Base-by-base conservation (phyloP, 1,140 invertebrate species). In the Patella vulgata region DNA sequence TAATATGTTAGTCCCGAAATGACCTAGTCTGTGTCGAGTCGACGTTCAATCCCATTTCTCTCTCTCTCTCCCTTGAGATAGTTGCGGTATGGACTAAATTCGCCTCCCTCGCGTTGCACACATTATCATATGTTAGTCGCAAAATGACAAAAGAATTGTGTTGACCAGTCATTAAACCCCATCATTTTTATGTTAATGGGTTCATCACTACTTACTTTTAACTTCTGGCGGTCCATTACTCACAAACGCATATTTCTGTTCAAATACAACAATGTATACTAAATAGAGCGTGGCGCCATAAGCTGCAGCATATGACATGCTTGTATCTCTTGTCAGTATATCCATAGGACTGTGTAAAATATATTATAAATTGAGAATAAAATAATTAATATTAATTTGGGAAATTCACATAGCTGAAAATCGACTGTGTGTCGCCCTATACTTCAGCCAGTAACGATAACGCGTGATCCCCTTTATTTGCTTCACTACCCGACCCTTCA, bases 301-400 rank as follows among this genome's bases (percentile, higher is more conserved):
- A n/a, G 59, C 59, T 21, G 54, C 58, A 17, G 54, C 54, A 31
- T 63, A 68, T 3, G 66, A 68, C n/a, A 68, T 47, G 5, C 55
- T 63, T 33, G 66, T 40, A 23, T 59, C 58, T 31, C 56, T 33
- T 1, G 66, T 68, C 27, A 68, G 12, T 3, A 59, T 42, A 27
- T 68, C 66, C 66, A 68, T 68, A 17, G 66, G 66, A 43, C 66
- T 68, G 21, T n/a, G n/a, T n/a, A 6, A 56, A 25, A 3, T 21
- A 25, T 27, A 12, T 25, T 0, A 25, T 1, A 42, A n/a, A 14
- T 14, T 12, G 11, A 46, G 19, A 36, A 30, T n/a, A 1, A 19
- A 19, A 3, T 11, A 11, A 19, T 0, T 2, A 8, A 1, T 4
- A 53, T 28, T 43, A 0, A 28, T 23, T 40, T 21, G 6, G 33